Percentiles rank a stretch among this genome's conserved stretches.
Evolutionary conservation across 1,140 invertebrate species (phyloP).

Genomic region (Helicoverpa zea): DNA sequence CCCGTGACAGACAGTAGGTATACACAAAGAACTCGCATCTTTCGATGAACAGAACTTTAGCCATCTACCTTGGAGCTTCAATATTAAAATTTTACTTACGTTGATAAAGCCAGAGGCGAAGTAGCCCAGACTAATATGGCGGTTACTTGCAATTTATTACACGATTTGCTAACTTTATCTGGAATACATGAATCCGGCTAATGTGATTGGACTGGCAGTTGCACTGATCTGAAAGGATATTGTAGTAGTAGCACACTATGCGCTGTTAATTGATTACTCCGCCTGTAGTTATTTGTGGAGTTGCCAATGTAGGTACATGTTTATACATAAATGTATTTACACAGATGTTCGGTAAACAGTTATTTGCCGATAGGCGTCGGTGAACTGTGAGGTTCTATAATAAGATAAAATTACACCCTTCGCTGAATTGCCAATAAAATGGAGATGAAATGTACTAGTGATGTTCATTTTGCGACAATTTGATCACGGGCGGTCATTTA

Average conservation of each 20-base stretch:
- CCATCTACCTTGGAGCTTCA: conserved; percentile 59
- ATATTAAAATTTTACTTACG: conserved; percentile 59
- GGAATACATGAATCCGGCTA: conserved; percentile 29
- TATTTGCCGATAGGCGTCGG: conserved; percentile 3
- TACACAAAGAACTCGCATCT: conserved; percentile 67
- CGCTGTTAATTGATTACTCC: conserved; percentile 28
- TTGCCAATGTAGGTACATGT: not conserved
- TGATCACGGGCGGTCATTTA: conserved; percentile 61
- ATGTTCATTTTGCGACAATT: conserved; percentile 65
- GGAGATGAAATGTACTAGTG: conserved; percentile 61
- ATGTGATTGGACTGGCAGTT: conserved; percentile 31
- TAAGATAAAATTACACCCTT: conserved; percentile 61
- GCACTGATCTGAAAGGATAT: conserved; percentile 11
- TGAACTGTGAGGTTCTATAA: conserved; percentile 42
- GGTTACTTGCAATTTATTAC: conserved; percentile 8
- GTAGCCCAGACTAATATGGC: conserved; percentile 4
- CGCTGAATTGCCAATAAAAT: conserved; percentile 62
- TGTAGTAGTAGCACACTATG: conserved; percentile 14
- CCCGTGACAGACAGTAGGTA: conserved; percentile 65
- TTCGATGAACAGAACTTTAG: conserved; percentile 64
- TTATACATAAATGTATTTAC: not conserved
- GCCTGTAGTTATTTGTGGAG: conserved; percentile 23
- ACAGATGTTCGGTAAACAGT: not conserved
- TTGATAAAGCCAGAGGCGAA: conserved; percentile 23
- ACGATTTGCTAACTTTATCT: conserved; percentile 16